A percentile compares a stretch with the other conserved stretches of the same genome.
Conservation (phyloP, 2,113 vertebrate genomes). For the Burhinus oedicnemus region DNA sequence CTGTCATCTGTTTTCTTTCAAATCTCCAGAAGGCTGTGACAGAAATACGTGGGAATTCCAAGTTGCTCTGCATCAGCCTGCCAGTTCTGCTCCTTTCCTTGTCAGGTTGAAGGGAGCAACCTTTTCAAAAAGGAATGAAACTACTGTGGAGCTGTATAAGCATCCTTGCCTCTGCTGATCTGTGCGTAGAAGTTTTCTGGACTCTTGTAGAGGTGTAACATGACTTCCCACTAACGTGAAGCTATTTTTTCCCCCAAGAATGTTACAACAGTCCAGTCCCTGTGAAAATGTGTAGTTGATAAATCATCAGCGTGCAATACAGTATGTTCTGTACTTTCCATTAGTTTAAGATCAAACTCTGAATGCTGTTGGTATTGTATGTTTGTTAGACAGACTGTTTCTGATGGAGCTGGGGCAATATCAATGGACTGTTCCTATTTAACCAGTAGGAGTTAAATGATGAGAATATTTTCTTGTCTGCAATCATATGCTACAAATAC, state of each 20-base stretch:
- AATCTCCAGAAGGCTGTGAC: constrained; percentile 16
- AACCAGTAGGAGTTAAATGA: background rate
- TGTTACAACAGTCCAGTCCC: background rate
- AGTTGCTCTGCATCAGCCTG: background rate
- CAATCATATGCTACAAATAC: background rate
- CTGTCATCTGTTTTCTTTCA: constrained; percentile 62
- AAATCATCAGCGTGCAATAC: background rate
- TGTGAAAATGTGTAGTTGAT: background rate
- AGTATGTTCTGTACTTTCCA: background rate
- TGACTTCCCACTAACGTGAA: background rate
- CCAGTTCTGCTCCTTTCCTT: constrained; percentile 5
- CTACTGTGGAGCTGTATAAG: background rate
- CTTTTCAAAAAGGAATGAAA: constrained; percentile 17
- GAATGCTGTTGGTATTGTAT: background rate
- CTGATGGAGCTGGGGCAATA: background rate
- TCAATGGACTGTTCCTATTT: background rate
- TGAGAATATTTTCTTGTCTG: background rate
- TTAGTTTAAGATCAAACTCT: background rate
- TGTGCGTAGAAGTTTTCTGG: background rate
- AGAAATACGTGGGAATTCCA: constrained; percentile 12
- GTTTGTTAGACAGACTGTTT: background rate
- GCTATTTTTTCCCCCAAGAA: background rate
- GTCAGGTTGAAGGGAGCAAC: background rate
- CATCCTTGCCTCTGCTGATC: background rate
- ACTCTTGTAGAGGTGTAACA: background rate